Evolutionary conservation across 2,888 invertebrate species (phyloP).

Genomic region (Andrena marginata): DNA sequence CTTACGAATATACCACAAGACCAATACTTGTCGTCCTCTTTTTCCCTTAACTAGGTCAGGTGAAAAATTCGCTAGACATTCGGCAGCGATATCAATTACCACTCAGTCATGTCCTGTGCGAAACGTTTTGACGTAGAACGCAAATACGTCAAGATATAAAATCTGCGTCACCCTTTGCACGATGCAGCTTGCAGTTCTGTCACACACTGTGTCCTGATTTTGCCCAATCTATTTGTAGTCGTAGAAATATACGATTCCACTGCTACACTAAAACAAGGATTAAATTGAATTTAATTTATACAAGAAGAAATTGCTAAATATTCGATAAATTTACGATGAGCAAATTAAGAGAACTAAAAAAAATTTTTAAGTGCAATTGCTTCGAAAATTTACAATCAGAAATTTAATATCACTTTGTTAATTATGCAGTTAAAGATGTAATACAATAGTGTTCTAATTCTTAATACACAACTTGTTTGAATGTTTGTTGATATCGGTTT

Average conservation of each 20-base stretch:
- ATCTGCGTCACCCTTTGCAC: not conserved
- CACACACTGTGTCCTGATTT: not conserved
- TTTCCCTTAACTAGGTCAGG: slow-evolving; percentile 27
- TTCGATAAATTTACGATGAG: not conserved
- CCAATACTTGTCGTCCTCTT: slow-evolving; percentile 19
- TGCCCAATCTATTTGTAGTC: not conserved
- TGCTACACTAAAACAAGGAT: not conserved
- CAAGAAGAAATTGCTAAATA: not conserved
- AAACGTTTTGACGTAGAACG: slow-evolving; percentile 25
- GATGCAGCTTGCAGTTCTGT: slow-evolving; percentile 4
- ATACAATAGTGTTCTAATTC: too few relatives aligned
- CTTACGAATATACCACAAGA: not conserved
- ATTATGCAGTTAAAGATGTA: not conserved
- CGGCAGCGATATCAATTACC: slow-evolving; percentile 48
- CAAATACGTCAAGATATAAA: slow-evolving; percentile 30
- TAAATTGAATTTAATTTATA: not conserved
- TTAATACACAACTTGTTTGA: too few relatives aligned
- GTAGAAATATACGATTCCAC: not conserved
- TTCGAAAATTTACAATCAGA: too few relatives aligned
- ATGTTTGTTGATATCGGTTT: too few relatives aligned
- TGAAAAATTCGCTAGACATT: slow-evolving; percentile 48
- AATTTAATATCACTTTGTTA: not conserved
- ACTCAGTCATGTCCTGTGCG: slow-evolving; percentile 11
- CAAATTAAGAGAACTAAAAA: too few relatives aligned
- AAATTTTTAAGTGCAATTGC: too few relatives aligned